Evolutionary conservation across 2,113 vertebrate species (phyloP).

Genomic region (Lagopus leucura): DNA sequence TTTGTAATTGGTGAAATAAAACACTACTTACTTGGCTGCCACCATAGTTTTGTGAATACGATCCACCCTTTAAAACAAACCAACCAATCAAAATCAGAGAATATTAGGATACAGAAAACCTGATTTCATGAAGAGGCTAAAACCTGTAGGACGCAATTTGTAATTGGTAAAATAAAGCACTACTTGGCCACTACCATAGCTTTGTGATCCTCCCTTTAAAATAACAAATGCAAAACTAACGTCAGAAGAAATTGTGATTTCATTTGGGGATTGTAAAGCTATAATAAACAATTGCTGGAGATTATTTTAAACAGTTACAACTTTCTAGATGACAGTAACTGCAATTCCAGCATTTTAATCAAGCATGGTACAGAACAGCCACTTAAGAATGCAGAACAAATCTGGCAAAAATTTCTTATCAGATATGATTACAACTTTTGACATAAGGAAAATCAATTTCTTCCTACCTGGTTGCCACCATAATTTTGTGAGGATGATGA

Average conservation of each 20-base stretch:
- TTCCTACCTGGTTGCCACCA: slow-evolving; percentile 31
- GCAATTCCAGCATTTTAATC: neutral
- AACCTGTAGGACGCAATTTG: neutral
- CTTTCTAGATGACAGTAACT: neutral
- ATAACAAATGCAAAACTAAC: neutral
- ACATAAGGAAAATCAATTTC: neutral
- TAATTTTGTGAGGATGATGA: slow-evolving; percentile 44
- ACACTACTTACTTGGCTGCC: too few relatives aligned
- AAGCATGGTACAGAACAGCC: neutral
- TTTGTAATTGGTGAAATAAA: too few relatives aligned
- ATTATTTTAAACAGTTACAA: neutral
- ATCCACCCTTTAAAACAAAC: too few relatives aligned
- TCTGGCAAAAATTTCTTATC: neutral
- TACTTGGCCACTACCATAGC: neutral
- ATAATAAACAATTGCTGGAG: neutral
- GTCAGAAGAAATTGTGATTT: neutral
- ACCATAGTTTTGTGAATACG: too few relatives aligned
- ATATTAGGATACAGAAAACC: too few relatives aligned
- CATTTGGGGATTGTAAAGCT: neutral
- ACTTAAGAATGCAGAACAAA: neutral
- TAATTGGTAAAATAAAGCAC: neutral
- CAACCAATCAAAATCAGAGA: too few relatives aligned
- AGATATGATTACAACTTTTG: neutral
- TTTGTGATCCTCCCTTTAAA: slow-evolving; percentile 31
- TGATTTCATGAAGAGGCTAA: too few relatives aligned